Percentiles rank a stretch among this genome's conserved stretches.
These are phyloP conservation scores for Drepana falcataria DNA, from an alignment of 2,888 invertebrate species.

Conservation along the genomic window DNA sequence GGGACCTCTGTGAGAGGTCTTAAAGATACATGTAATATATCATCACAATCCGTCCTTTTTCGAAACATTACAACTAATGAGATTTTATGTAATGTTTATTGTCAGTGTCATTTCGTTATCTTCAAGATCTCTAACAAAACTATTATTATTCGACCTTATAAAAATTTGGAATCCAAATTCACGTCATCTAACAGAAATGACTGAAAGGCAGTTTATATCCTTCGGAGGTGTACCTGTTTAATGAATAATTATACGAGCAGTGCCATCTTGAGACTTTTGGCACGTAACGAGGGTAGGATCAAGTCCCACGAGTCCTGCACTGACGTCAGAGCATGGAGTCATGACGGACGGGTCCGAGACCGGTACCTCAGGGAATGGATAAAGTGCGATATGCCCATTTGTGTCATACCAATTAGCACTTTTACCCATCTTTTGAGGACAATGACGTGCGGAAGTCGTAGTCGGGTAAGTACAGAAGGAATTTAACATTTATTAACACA, in stretches of 20 bases:
- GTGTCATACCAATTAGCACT: conserved; percentile 43
- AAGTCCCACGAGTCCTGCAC: conserved; percentile 74
- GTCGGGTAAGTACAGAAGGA: conserved; percentile 33
- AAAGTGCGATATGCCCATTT: conserved; percentile 55
- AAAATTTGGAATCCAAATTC: conserved; percentile 35
- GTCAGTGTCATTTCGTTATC: background rate
- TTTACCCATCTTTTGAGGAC: conserved; percentile 38
- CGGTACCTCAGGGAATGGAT: conserved; percentile 68
- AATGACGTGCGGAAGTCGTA: conserved; percentile 48
- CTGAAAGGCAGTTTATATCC: conserved; percentile 16
- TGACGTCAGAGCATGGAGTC: conserved; percentile 78
- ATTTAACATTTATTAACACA: background rate
- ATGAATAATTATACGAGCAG: conserved; percentile 41
- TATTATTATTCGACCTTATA: conserved; percentile 9
- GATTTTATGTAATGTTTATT: no score
- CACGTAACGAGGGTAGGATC: conserved; percentile 74
- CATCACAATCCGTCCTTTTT: no score
- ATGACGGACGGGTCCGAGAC: conserved; percentile 44
- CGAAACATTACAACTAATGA: no score
- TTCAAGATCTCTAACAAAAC: conserved; percentile 9
- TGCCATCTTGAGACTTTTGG: conserved; percentile 35
- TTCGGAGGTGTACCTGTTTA: conserved; percentile 28
- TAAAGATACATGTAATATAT: no score
- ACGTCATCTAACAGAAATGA: conserved; percentile 31
- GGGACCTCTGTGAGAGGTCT: no score